Evolutionary conservation across 2,888 invertebrate species (phyloP), one percentile per base, ranked within the genome.

Genomic region (Ecliptopera silaceata): DNA sequence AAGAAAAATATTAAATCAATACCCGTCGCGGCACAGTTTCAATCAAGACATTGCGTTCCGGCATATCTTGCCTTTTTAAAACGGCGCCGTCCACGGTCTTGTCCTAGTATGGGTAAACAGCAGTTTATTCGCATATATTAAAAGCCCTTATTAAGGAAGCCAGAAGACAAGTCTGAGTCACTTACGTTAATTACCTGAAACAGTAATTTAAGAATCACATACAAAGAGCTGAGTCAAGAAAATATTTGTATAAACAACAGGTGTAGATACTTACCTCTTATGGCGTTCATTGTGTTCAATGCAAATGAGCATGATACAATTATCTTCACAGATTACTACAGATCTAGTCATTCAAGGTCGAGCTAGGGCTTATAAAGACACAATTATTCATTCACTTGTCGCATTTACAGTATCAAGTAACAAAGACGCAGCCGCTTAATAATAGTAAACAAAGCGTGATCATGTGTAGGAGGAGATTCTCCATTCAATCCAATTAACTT

Each of bases 401-500:
- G 50, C 51, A 56, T 51, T 57, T 56, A 60, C 47, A 56, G 58
- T 56, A 57, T 58, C 59, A 63, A 59, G 59, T 45, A 63, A 62
- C 63, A 62, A 62, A 75, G 72, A 65, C 67, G 61, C 61, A 64
- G 64, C 62, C 46, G 64, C 71, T 71, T 70, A 69, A 69, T 67
- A 70, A 65, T 67, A 65, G 76, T 82, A 85, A 85, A 88, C 86
- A 88, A 88, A 88, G 82, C 74, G 72, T 68, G 70, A 70, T 80
- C 77, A 80, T 77, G 80, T 69, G 89, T 89, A 80, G 90, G 90
- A 72, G 70, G 82, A 77, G 78, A 82, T 80, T 75, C 78, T 77
- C 79, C 80, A 85, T 86, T 86, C 77, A 84, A 82, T 80, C 84
- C 82, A 86, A 88, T 89, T 87, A 26, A 88, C 79, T 71, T 69